Evolutionary conservation across 2,888 invertebrate species (phyloP).

Genomic region (Cosmia pyralina): DNA sequence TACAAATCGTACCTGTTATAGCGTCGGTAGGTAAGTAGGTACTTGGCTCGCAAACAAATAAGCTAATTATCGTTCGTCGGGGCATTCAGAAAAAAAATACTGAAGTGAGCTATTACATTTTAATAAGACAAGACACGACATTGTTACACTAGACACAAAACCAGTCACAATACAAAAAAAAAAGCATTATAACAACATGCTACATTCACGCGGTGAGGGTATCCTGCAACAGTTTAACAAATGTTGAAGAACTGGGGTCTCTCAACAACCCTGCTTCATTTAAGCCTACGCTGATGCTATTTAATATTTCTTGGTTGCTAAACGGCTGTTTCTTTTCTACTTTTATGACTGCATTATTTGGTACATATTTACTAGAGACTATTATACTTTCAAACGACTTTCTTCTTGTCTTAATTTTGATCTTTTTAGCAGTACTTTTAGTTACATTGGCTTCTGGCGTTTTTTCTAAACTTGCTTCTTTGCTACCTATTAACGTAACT

Average conservation of each 20-base stretch:
- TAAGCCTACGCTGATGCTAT: conserved; percentile 26
- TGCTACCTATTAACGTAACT: conserved; percentile 2
- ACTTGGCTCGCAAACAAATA: not conserved
- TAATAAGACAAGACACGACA: conserved; percentile 36
- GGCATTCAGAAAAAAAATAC: not conserved
- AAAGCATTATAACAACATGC: not conserved
- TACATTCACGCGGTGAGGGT: conserved; percentile 29
- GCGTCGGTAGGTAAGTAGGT: not conserved
- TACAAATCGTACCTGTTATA: not conserved
- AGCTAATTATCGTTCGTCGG: not conserved
- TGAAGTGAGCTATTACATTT: conserved; percentile 6
- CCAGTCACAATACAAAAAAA: conserved; percentile 27
- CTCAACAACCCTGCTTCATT: conserved; percentile 33
- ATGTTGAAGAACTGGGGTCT: conserved; percentile 30
- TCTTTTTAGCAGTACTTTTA: conserved; percentile 8
- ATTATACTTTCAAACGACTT: conserved; percentile 47
- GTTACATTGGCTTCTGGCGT: not conserved
- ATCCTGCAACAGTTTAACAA: conserved; percentile 39
- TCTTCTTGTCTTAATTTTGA: conserved; percentile 13
- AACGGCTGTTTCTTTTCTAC: not conserved
- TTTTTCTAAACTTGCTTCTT: conserved; percentile 7
- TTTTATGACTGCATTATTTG: conserved; percentile 2
- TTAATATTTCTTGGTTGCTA: conserved; percentile 27
- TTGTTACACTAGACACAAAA: conserved; percentile 15
- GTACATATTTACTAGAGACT: conserved; percentile 38